phyloP scores from a whole-genome alignment of 2,113 vertebrate species.

The Gymnogyps californianus region DNA sequence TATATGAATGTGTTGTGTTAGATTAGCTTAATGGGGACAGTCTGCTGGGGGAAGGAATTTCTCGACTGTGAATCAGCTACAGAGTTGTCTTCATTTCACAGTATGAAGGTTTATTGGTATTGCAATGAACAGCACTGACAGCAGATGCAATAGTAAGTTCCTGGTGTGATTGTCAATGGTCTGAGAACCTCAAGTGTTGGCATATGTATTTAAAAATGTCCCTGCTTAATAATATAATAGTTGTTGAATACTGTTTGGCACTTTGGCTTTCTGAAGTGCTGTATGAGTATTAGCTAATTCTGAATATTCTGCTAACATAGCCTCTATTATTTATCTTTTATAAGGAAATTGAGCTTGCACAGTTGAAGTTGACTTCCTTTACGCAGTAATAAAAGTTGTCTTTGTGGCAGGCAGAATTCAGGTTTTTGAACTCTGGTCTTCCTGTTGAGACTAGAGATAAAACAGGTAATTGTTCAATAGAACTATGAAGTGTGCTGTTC shows the following conservation, averaged over 20 bases:
- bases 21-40: background rate
- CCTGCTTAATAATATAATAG: background rate
- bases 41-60: background rate
- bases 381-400: background rate
- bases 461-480: background rate
- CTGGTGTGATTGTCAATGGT: background rate
- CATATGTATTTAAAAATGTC: background rate
- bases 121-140: background rate
- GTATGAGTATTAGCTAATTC: background rate
- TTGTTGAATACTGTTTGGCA: background rate
- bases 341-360: background rate
- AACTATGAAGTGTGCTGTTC: background rate
- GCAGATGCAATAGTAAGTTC: background rate
- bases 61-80: background rate
- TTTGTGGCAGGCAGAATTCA: background rate
- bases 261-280: background rate
- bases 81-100: background rate
- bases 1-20: background rate
- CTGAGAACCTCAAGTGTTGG: background rate
- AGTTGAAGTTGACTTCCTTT: background rate
- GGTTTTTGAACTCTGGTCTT: background rate
- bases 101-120: background rate
- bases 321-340: background rate
- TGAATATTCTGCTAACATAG: background rate
- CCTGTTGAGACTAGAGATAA: background rate